phyloP scores from a whole-genome alignment of 2,113 vertebrate genomes.

The Fregata magnificens region DNA sequence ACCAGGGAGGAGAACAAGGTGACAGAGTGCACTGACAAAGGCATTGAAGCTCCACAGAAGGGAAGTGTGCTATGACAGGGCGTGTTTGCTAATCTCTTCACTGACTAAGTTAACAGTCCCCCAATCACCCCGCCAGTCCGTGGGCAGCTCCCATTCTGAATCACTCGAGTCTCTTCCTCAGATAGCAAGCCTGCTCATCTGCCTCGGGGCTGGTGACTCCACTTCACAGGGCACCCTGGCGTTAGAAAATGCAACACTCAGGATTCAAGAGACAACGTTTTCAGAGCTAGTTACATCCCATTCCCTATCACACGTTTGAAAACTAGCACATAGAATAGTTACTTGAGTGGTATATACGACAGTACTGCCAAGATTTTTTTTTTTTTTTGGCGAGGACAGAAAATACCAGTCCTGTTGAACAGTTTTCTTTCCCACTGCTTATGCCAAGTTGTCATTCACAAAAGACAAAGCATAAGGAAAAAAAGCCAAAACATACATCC shows the following conservation, averaged over 20 bases:
- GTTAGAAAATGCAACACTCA: accelerated
- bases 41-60: neutral
- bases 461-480: neutral
- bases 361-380: neutral
- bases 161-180: neutral
- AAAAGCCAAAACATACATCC: neutral
- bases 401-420: neutral
- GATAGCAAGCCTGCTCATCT: neutral
- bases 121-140: neutral
- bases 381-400: neutral
- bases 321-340: neutral
- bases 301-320: neutral
- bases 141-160: neutral
- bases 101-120: neutral
- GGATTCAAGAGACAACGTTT: neutral
- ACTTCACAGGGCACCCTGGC: neutral
- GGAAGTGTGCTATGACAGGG: neutral
- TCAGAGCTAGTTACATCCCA: neutral
- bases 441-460: neutral
- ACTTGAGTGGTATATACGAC: neutral
- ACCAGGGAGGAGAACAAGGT: neutral
- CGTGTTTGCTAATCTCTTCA: neutral
- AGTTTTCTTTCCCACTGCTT: neutral
- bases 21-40: neutral
- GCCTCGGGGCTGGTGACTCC: neutral